Conservation (phyloP, 2,797 vertebrate species). For the Fistularia tabacaria region DNA sequence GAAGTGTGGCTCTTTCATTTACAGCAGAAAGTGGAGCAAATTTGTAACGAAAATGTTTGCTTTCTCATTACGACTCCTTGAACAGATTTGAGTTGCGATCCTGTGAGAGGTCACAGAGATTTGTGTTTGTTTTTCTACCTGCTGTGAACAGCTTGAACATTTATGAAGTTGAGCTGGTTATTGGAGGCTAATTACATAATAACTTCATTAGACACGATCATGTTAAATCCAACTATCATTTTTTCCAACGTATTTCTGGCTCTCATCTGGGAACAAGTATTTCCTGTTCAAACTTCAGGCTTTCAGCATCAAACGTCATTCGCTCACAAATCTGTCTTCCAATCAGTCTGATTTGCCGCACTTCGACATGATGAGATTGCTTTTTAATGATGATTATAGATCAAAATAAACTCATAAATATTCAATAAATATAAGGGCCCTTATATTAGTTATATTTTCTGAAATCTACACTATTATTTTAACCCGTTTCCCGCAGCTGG, state of each 20-base stretch:
- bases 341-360: no score
- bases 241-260: slow-evolving; percentile 30
- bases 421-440: no score
- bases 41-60: slow-evolving; percentile 70
- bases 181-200: slow-evolving; percentile 59
- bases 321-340: no score
- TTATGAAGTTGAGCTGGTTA: slow-evolving; percentile 50
- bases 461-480: no score
- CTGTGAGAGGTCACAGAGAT: slow-evolving; percentile 48
- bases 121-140: slow-evolving; percentile 57
- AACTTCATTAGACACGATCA: slow-evolving; percentile 66
- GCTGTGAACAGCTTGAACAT: slow-evolving; percentile 55
- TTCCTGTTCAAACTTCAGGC: slow-evolving; percentile 44
- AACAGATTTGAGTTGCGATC: slow-evolving; percentile 34
- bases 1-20: slow-evolving; percentile 57
- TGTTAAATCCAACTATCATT: slow-evolving; percentile 50
- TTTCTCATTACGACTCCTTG: slow-evolving; percentile 59
- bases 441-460: no score
- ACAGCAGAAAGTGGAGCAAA: slow-evolving; percentile 52
- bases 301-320: no score
- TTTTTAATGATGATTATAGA: slow-evolving; percentile 10
- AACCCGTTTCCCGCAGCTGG: no score
- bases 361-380: no score
- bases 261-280: slow-evolving; percentile 66
- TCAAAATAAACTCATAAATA: not conserved